Percentiles rank a stretch among this genome's conserved stretches.
Evolutionary conservation across 2,888 invertebrate genomes (phyloP).

Genomic region (Pandemis corylana): DNA sequence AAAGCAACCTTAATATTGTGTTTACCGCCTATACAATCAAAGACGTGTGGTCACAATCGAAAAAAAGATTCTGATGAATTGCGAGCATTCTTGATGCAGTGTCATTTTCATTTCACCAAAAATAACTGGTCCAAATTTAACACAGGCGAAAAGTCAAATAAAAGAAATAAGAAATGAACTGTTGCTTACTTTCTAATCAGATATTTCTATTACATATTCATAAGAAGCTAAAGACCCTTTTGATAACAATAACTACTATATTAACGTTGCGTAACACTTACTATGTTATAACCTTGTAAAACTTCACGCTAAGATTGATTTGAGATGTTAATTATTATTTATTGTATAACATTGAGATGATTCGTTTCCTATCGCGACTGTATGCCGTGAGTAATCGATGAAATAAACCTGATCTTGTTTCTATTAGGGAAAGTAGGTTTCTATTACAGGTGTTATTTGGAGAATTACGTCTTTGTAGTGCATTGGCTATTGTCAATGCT

Average conservation of each 20-base stretch:
- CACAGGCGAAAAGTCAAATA: not conserved
- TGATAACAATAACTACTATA: slow-evolving; percentile 13
- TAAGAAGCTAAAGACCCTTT: slow-evolving; percentile 11
- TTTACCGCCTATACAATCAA: too few relatives aligned
- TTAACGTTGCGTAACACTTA: slow-evolving; percentile 5
- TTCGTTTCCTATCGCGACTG: slow-evolving; percentile 39
- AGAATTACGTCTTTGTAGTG: not conserved
- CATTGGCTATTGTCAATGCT: not conserved
- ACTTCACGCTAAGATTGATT: slow-evolving; percentile 30
- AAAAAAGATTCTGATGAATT: not conserved
- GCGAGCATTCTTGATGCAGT: too few relatives aligned
- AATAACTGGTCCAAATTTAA: not conserved
- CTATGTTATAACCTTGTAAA: slow-evolving; percentile 13
- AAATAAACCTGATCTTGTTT: slow-evolving; percentile 44
- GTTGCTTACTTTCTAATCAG: slow-evolving; percentile 6
- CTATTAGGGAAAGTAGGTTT: slow-evolving; percentile 51
- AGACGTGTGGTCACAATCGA: too few relatives aligned
- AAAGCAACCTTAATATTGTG: too few relatives aligned
- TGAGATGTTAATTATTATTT: slow-evolving; percentile 26
- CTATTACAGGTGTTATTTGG: not conserved
- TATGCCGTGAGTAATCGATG: slow-evolving; percentile 32
- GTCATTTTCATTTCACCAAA: not conserved
- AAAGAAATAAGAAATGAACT: not conserved
- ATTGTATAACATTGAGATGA: slow-evolving; percentile 38
- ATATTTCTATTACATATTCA: slow-evolving; percentile 2